Evolutionary conservation across 2,113 vertebrate species (phyloP).

Genomic region (Cariama cristata): DNA sequence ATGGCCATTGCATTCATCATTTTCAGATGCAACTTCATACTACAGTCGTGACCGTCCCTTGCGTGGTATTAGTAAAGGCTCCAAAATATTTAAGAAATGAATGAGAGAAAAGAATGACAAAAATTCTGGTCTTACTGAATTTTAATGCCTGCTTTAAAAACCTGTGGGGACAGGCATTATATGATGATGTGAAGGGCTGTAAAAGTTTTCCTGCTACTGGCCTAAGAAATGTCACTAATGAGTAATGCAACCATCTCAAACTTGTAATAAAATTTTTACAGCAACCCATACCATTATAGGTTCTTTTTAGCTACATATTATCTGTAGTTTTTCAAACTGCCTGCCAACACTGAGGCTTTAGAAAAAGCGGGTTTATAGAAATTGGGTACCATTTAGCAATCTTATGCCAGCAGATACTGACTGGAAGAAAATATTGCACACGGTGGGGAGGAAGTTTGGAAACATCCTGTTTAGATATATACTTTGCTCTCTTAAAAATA

Average conservation of each 20-base stretch:
- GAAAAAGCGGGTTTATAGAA: neutral
- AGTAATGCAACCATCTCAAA: neutral
- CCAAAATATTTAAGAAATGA: conserved; percentile 34
- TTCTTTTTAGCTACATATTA: neutral
- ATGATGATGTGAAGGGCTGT: neutral
- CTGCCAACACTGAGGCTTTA: neutral
- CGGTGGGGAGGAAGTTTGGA: neutral
- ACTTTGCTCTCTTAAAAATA: neutral
- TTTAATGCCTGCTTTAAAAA: neutral
- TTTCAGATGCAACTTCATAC: neutral
- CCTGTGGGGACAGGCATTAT: neutral
- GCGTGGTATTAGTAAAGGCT: neutral
- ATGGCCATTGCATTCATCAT: neutral
- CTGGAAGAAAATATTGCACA: neutral
- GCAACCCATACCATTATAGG: neutral
- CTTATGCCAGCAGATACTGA: neutral
- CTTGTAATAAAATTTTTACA: neutral
- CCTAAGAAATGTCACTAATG: neutral
- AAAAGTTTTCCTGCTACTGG: conserved; percentile 7
- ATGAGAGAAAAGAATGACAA: neutral
- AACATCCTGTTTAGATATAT: neutral
- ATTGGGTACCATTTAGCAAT: neutral
- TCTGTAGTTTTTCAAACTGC: neutral
- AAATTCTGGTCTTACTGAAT: neutral
- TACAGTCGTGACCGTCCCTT: neutral